Base-by-base conservation (phyloP, 1,140 invertebrate genomes). In the Zaprionus ornatus region DNA sequence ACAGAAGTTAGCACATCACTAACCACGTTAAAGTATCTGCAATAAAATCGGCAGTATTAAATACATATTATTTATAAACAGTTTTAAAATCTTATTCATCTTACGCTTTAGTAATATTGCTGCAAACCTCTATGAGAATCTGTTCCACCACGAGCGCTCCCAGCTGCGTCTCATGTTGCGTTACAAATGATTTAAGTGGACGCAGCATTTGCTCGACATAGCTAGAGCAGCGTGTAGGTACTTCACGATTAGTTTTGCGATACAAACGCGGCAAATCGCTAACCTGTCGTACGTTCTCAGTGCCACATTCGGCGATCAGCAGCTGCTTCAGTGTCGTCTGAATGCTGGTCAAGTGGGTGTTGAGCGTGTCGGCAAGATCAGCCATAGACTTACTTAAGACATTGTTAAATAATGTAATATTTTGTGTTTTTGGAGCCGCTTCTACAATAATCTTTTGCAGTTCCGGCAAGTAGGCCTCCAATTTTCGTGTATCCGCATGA, bases 261-360 rank as follows among this genome's bases (percentile, higher is more conserved):
- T 98, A 99, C 35, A 99, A 93, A 78, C 98, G 94, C 32, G 98
- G 98, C 93, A 99, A 97, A 90, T 99, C 97, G 77, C 95, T 96
- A 3, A 99, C 97, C 94, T 92, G 91, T 0, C 86, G 80, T 25
- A 88, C 77, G 77, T 91, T 92, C 13, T 92, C 91, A 3, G 74
- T 62, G 17, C 85, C 82, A 69, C 88, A 91, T 50, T 90, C 91
- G n/a, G 61, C 63, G 42, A 91, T 90, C 19, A 92, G 48, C 25
- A 90, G 66, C 17, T 91, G 64, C 1, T 91, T 78, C 12, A 92
- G 21, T 1, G 82, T 79, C 17, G 78, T 63, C 42, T 91, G 78
- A 42, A 92, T 84, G 17, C 42, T 69, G 13, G 27, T 50, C 21
- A 92, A 61, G 32, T 87, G 80, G 0, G 21, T 29, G 6, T 32